Percentiles rank a stretch among this genome's conserved stretches.
These are phyloP conservation scores for Anas acuta DNA, from an alignment of 2,797 vertebrate genomes.

Conservation along the genomic window DNA sequence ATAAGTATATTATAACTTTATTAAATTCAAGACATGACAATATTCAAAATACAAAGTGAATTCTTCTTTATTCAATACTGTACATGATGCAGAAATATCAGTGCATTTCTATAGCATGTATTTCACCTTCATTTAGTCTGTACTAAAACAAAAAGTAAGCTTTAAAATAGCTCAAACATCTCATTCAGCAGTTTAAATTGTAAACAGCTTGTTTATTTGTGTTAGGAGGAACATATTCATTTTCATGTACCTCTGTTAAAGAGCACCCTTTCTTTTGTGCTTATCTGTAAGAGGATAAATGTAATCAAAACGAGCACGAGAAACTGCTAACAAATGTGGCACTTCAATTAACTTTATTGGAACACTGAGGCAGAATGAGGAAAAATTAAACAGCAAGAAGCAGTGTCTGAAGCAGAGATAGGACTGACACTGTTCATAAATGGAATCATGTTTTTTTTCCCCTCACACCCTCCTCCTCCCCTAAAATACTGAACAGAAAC, in stretches of 20 bases:
- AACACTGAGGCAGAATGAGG: conserved; percentile 22
- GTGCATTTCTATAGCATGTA: conserved; percentile 92
- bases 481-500: conserved; percentile 79
- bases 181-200: conserved; percentile 87
- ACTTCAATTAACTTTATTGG: neutral
- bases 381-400: conserved; percentile 47
- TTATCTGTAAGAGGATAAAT: conserved; percentile 15
- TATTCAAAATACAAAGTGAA: conserved; percentile 89
- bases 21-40: conserved; percentile 88
- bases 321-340: neutral
- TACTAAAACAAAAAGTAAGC: conserved; percentile 85
- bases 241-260: neutral
- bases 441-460: conserved; percentile 51
- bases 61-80: conserved; percentile 94
- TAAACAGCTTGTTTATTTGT: conserved; percentile 87
- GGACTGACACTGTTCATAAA: conserved; percentile 58
- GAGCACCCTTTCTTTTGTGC: conserved; percentile 73
- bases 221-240: conserved; percentile 40
- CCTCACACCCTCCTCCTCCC: conserved; percentile 49
- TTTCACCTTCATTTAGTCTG: conserved; percentile 93
- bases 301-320: conserved; percentile 24
- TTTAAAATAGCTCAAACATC: conserved; percentile 87
- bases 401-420: conserved; percentile 57
- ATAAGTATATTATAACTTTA: conserved; percentile 91
- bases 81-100: conserved; percentile 92